These are phyloP conservation scores for Physocephala rufipes DNA, from an alignment of 2,888 invertebrate genomes.

Conservation along the genomic window DNA sequence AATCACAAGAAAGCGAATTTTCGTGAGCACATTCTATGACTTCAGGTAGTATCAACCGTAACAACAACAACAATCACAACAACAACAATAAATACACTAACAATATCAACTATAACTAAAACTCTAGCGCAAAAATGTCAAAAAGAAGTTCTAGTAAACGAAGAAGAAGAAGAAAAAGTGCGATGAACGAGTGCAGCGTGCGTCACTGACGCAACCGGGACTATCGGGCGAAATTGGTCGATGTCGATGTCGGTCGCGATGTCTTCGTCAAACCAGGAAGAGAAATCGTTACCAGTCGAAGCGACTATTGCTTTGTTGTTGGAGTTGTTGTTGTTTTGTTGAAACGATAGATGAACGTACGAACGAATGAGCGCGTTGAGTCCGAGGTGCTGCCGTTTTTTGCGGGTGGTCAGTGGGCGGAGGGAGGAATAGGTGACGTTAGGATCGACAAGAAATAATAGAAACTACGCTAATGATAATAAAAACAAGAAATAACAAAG, in stretches of 20 bases:
- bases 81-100: slow-evolving; percentile 35
- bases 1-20: slow-evolving; percentile 32
- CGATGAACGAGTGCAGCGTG: background rate
- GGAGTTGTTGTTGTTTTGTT: background rate
- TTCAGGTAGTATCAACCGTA: slow-evolving; percentile 38
- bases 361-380: too few relatives aligned
- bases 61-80: slow-evolving; percentile 31
- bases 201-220: background rate
- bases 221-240: background rate
- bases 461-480: slow-evolving; percentile 29
- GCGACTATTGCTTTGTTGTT: background rate
- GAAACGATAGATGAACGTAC: background rate
- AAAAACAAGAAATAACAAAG: slow-evolving; percentile 3
- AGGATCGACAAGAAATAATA: slow-evolving; percentile 30
- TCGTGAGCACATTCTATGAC: slow-evolving; percentile 42
- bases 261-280: slow-evolving; percentile 60
- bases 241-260: slow-evolving; percentile 10
- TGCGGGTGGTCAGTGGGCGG: background rate
- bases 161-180: slow-evolving; percentile 4
- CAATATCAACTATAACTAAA: slow-evolving; percentile 40
- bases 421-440: slow-evolving; percentile 13
- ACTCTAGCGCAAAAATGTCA: background rate
- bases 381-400: background rate
- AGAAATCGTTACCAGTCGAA: slow-evolving; percentile 45
- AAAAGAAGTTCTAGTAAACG: background rate